Evolutionary conservation across 2,888 invertebrate genomes (phyloP), one percentile per base, ranked within the genome.

Genomic region (Netelia inedita): DNA sequence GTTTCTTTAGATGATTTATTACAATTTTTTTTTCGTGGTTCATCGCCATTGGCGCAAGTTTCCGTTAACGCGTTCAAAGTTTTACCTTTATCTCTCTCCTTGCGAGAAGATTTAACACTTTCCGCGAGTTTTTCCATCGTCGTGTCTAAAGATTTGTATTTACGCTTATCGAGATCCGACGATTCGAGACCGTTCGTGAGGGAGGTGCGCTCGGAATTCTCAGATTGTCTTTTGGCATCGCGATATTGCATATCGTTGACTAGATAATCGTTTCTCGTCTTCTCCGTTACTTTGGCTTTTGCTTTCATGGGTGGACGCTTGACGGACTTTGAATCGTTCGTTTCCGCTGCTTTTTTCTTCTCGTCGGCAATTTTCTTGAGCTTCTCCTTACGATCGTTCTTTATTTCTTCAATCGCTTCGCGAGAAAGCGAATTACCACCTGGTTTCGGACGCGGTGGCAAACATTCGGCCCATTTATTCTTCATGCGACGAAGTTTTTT

Each of bases 241-340:
- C 21, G 72, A 35, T 86, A 69, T 8, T 71, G 23, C 11, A 59
- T 41, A 16, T 88, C 91, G 14, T 80, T 69, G 8, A 90, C 86
- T 2, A 96, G 92, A 89, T 95, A 95, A 55, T 95, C 95, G 0
- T 95, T 95, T 43, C 96, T 94, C 87, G 95, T 95, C 43, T 94
- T 94, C 23, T 92, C 88, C 0, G 95, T 95, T 8, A 95, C 87
- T 91, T 95, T 96, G 0, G 94, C 94, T 82, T 89, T 91, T 43
- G 90, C 90, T 84, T 89, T 92, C 8, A 80, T 85, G 21, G 76
- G 75, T 5, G 82, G 78, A 8, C 88, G 88, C 66, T 84, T 89
- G 2, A 86, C 80, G 16, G 53, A 73, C 3, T 75, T 53, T 1
- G 75, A 50, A 74, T 82, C 83, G 59, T 83, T 88, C 80, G 79